phyloP scores from a whole-genome alignment of 2,113 vertebrate genomes.

The Poeciliopsis occidentalis region DNA sequence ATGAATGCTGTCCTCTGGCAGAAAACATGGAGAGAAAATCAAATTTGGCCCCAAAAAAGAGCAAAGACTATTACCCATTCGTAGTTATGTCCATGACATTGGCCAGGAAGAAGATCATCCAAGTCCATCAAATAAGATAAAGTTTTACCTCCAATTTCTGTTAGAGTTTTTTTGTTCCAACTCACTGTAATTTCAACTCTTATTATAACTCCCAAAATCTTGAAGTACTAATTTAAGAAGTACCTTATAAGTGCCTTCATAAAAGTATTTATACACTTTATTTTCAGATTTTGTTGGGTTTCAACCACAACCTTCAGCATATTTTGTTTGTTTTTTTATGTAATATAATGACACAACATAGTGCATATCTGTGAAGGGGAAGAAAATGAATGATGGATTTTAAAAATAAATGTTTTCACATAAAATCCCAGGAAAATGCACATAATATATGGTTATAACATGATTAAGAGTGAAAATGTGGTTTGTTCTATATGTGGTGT shows the following conservation, averaged over 20 bases:
- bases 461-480: too few relatives aligned
- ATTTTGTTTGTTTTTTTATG: background rate
- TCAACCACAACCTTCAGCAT: background rate
- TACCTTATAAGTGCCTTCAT: background rate
- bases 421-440: too few relatives aligned
- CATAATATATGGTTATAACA: too few relatives aligned
- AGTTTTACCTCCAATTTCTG: background rate
- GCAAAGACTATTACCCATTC: background rate
- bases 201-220: too few relatives aligned
- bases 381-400: too few relatives aligned
- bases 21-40: background rate
- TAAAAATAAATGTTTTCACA: too few relatives aligned
- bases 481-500: background rate
- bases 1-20: background rate
- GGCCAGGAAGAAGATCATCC: background rate
- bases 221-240: too few relatives aligned
- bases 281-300: background rate
- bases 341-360: background rate
- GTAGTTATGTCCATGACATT: too few relatives aligned
- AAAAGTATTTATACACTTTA: background rate
- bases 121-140: background rate
- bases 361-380: too few relatives aligned
- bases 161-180: background rate
- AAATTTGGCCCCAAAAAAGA: background rate
- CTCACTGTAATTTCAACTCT: too few relatives aligned